Conservation (phyloP, 2,797 vertebrate species). For the Gambusia yucatana region DNA sequence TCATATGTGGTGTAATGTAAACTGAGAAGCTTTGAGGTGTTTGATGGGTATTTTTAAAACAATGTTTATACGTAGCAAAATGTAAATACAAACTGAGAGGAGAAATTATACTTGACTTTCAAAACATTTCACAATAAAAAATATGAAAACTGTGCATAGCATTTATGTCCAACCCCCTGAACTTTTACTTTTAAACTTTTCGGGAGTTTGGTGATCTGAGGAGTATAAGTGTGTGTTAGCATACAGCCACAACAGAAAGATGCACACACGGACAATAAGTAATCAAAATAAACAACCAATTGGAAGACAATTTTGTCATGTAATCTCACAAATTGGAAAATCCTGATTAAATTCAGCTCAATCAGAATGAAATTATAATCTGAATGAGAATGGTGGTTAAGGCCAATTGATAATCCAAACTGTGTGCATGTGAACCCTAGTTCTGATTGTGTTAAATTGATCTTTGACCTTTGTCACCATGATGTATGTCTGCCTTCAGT, state of each 20-base stretch:
- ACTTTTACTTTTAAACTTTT: not conserved
- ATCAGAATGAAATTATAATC: too few species aligned
- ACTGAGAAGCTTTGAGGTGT: constrained; percentile 21
- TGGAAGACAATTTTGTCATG: too few species aligned
- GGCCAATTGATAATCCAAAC: too few species aligned
- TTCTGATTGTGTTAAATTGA: too few species aligned
- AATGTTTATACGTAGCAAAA: constrained; percentile 6
- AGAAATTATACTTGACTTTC: not conserved
- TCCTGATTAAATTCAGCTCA: too few species aligned
- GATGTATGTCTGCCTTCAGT: too few species aligned
- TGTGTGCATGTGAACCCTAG: too few species aligned
- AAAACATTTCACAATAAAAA: not conserved
- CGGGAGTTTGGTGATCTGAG: not conserved
- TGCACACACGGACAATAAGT: not conserved
- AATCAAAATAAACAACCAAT: too few species aligned
- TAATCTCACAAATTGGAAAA: too few species aligned
- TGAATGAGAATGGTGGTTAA: too few species aligned
- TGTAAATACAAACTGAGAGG: not conserved
- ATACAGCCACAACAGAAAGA: not conserved
- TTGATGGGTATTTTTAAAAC: constrained; percentile 21
- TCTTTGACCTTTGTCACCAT: too few species aligned
- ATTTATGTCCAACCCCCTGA: not conserved
- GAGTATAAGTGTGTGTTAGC: not conserved
- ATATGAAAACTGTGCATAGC: not conserved
- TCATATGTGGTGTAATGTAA: constrained; percentile 21